A percentile compares a stretch with the other conserved stretches of the same genome.
phyloP scores from a whole-genome alignment of 2,113 vertebrate species.

The Phycodurus eques region DNA sequence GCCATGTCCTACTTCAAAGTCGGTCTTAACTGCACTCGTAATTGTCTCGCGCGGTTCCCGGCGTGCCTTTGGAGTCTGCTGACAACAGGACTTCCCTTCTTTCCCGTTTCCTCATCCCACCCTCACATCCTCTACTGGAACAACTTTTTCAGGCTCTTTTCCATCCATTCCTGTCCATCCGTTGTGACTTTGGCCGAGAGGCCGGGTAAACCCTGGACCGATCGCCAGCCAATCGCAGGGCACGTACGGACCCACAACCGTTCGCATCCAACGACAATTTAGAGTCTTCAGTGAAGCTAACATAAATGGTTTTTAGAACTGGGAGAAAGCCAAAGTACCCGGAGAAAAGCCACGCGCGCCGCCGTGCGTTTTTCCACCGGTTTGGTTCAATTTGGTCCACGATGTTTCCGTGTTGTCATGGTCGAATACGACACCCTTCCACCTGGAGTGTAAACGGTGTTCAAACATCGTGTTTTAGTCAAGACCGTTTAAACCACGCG shows the following conservation, averaged over 20 bases:
- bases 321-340: neutral
- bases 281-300: neutral
- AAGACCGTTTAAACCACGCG: neutral
- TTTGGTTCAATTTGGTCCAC: too few relatives aligned
- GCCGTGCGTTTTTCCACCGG: too few relatives aligned
- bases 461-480: neutral
- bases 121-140: constrained; percentile 36
- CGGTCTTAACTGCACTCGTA: constrained; percentile 77
- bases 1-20: constrained; percentile 83
- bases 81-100: constrained; percentile 73
- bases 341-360: neutral
- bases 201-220: neutral
- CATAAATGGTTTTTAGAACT: neutral
- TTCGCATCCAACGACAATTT: neutral
- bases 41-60: constrained; percentile 76
- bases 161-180: neutral
- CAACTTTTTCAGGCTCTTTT: neutral
- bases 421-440: neutral
- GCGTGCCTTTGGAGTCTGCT: constrained; percentile 77
- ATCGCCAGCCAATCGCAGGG: too few relatives aligned
- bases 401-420: too few relatives aligned
- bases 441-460: neutral
- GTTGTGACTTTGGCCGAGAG: neutral
- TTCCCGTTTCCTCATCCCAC: constrained; percentile 31
- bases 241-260: neutral